Evolutionary conservation across 2,888 invertebrate species (phyloP).

Genomic region (Trileptium ribeirensis): DNA sequence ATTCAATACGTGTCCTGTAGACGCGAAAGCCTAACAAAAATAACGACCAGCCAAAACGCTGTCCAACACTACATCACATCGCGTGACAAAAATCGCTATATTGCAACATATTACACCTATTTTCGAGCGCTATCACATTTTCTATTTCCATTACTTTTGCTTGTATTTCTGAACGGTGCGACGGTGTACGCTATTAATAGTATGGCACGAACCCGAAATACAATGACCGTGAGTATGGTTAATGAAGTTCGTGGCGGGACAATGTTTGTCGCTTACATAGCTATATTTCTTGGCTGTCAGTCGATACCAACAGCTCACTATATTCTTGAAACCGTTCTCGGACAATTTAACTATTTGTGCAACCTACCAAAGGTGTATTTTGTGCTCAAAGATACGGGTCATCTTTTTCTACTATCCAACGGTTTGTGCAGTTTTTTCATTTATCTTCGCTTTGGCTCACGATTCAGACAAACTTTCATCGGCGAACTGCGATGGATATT

Average conservation of each 20-base stretch:
- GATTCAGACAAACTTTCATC: not conserved
- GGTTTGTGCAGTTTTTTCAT: not conserved
- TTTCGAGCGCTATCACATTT: not conserved
- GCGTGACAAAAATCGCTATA: not conserved
- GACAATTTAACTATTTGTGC: not conserved
- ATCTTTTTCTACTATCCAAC: not conserved
- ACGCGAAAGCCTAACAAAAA: too few relatives aligned
- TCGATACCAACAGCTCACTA: not conserved
- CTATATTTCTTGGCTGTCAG: not conserved
- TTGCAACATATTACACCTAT: not conserved
- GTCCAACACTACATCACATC: not conserved
- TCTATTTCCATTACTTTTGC: not conserved
- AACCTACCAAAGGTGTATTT: not conserved
- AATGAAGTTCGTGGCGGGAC: conserved; percentile 1
- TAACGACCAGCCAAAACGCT: too few relatives aligned
- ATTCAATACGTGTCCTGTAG: not conserved
- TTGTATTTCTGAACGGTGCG: conserved; percentile 3
- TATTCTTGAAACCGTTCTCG: not conserved
- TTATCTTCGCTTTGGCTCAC: not conserved
- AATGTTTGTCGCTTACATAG: not conserved
- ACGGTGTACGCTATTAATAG: not conserved
- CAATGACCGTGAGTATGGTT: not conserved
- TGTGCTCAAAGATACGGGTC: not conserved
- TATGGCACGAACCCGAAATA: not conserved
- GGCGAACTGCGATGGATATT: not conserved